Base-by-base conservation (phyloP, 1,140 invertebrate species). In the Drosophila kurseongensis region DNA sequence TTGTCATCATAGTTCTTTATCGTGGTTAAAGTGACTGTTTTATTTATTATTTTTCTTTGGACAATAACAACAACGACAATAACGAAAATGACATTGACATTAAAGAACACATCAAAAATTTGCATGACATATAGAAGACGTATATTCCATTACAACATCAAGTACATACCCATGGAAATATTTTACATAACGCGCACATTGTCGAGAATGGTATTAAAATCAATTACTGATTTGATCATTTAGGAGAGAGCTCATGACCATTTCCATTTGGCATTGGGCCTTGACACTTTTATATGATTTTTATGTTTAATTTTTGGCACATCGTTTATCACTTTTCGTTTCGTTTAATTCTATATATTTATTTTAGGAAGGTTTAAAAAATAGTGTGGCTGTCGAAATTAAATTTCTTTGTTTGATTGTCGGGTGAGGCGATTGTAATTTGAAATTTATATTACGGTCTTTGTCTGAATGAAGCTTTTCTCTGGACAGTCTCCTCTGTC, bases 141-240 rank as follows among this genome's bases (percentile, higher is more conserved):
- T 60, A 78, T 86, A 90, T 90, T 91, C 80, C 88, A 91, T 91
- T 91, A 91, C 88, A 91, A 91, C 88, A 91, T 91, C 88, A 88
- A 91, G 83, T 91, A 91, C 88, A 91, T 91, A 91, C 88, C 88
- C 86, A 80, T 76, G 58, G 60, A 62, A 55, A 52, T 59, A 73
- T 63, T 63, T 71, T 58, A 71, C 50, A 38, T 72, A 72, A 72
- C 68, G 68, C 68, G 68, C 68, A 72, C 68, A 72, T 41, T 71
- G 69, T 71, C 44, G 35, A 13, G 48, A 71, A 71, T 44, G 29
- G 36, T 9, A 61, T 76, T 56, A 54, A 41, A 42, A 55, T 75
- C 62, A 75, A 44, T 55, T 55, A 76, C 44, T 44, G 65, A 65
- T 72, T 71, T 50, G 42, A 71, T 32, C 16, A 71, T 71, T 72